Evolutionary conservation across 37 sponge, comb jelly and placozoan species (phyloP), one percentile per base, ranked within the genome.

Genomic region (Beroe forskalii): DNA sequence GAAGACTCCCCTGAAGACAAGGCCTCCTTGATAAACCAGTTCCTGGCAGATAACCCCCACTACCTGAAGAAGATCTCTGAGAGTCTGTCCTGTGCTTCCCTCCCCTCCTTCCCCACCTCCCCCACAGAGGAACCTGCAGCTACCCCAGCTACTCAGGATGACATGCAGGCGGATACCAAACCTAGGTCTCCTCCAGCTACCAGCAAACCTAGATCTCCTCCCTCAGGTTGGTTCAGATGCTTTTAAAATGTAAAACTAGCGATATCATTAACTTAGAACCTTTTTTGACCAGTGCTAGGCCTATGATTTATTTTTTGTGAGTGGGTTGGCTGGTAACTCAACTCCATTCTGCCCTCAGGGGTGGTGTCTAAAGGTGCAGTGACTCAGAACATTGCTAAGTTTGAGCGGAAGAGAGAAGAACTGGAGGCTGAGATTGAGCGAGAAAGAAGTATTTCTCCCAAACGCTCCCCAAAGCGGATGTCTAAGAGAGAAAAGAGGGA

Each of bases 1-100:
- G 66, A 63, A 20, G 20, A 24, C 2, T 63, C 66, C 25, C 66
- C 66, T 20, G 28, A 63, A 3, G 66, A 63, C 66, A 63, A 63
- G 25, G n/a, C 66, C 20, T 24, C 66, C 25, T 3, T 63, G 66
- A 63, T 63, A 8, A 63, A 63, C 66, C 28, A 63, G 3, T 63
- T 63, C 25, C 66, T 63, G 66, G 20, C 66, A 3, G 28, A 63
- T 30, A 63, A 63, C 25, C 66, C 66, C 25, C 66, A 63, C 66
- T 63, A 63, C 66, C 66, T 63, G n/a, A 63, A 63, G 66, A 63
- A 63, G 66, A 63, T 63, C 20, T 63, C 66, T 4, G 66, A 63
- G n/a, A 63, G 66, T 19, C 66, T 63, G 14, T 4, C 66, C 66
- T 28, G 66, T 20, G 66, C 66, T 19, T 63, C 66, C 6, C 66